Conservation (phyloP, 2,113 vertebrate species). For the Willisornis vidua region DNA sequence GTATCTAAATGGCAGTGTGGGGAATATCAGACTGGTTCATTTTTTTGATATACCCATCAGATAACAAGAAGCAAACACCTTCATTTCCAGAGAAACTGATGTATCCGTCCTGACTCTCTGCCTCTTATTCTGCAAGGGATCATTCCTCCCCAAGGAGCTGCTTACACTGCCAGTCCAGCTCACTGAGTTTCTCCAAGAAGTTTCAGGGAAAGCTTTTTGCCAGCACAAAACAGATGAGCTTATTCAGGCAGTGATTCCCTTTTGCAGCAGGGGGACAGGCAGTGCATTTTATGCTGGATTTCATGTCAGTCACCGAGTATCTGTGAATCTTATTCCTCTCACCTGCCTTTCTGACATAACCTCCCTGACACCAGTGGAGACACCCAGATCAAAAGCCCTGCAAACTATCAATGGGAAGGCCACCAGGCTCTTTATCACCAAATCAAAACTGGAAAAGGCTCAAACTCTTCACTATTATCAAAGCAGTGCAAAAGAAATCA, state of each 20-base stretch:
- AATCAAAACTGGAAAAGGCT: neutral
- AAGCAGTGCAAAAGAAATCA: neutral
- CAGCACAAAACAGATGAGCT: neutral
- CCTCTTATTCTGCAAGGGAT: neutral
- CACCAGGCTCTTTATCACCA: neutral
- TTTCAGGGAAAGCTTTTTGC: neutral
- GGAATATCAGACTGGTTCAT: neutral
- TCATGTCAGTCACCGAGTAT: neutral
- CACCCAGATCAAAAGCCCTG: neutral
- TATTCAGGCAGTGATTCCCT: neutral
- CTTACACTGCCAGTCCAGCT: neutral
- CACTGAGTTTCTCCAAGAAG: neutral
- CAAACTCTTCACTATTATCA: neutral
- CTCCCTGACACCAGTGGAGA: fast-evolving
- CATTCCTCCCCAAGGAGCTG: neutral
- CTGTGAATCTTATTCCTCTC: neutral
- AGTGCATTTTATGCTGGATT: neutral
- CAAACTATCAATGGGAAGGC: neutral
- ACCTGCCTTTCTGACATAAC: neutral
- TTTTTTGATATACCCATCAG: neutral
- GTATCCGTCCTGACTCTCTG: neutral
- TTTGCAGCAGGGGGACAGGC: neutral
- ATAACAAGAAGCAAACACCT: neutral
- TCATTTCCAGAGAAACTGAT: neutral
- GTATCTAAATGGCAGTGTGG: neutral